Conservation (phyloP, 2,888 invertebrate genomes). For the Neuroscelio doddi region DNA sequence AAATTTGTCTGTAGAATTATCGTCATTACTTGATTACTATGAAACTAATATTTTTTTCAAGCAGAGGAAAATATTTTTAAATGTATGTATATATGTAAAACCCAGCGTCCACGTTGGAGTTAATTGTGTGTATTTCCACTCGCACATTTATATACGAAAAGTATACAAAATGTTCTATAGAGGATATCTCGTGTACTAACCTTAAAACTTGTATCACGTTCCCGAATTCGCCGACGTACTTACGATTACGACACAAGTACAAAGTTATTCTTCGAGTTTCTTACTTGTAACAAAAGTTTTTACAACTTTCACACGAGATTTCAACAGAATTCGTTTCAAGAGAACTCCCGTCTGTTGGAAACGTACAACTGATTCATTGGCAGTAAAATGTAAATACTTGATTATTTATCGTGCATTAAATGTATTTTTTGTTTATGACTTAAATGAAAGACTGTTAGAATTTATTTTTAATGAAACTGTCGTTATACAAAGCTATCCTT, state of each 20-base stretch:
- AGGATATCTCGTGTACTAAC: slow-evolving; percentile 22
- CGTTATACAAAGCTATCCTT: too few relatives aligned
- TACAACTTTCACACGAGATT: slow-evolving; percentile 50
- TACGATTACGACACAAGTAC: slow-evolving; percentile 44
- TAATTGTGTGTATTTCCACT: slow-evolving; percentile 29
- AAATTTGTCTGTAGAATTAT: too few relatives aligned
- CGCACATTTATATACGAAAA: slow-evolving; percentile 21
- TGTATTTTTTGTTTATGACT: too few relatives aligned
- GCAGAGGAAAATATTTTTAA: slow-evolving; percentile 27
- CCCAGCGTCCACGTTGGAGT: slow-evolving; percentile 23
- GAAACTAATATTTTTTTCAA: slow-evolving; percentile 24
- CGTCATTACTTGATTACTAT: slow-evolving; percentile 7
- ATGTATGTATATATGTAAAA: slow-evolving; percentile 28
- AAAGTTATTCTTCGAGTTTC: slow-evolving; percentile 34
- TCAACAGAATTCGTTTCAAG: too few relatives aligned
- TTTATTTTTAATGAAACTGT: too few relatives aligned
- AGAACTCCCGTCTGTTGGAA: slow-evolving; percentile 40
- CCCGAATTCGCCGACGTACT: slow-evolving; percentile 45
- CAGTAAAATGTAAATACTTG: slow-evolving; percentile 44
- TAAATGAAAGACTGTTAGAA: too few relatives aligned
- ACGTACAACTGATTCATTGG: slow-evolving; percentile 35
- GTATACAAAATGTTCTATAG: slow-evolving; percentile 33
- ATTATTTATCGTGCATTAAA: too few relatives aligned
- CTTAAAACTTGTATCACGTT: slow-evolving; percentile 48
- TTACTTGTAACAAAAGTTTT: slow-evolving; percentile 47